Evolutionary conservation across 2,113 vertebrate species (phyloP), one percentile per base, ranked within the genome.

Genomic region (Delphinus delphis): DNA sequence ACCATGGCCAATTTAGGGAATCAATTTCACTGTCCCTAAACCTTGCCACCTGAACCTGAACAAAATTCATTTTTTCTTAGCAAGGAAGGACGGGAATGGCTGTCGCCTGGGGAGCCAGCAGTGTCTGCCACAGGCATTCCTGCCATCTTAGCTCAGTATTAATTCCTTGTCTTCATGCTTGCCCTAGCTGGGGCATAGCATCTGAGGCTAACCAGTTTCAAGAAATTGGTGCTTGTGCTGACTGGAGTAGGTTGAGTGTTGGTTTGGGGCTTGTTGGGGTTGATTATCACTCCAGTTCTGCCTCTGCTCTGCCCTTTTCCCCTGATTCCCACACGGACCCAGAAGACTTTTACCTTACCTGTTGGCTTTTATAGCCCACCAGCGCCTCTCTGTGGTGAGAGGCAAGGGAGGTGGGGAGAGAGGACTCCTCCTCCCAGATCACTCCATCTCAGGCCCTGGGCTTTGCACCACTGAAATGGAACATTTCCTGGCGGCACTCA

Each of bases 341-440:
- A 2, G 21, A 67, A 81, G 12, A 68, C 5, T 23, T 44, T 33
- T 28, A 11, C 70, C 55, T 63, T 12, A 53, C 11, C 9, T 12
- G 44, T 50, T 68, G 74, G 44, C 74, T 84, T 84, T 65, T 86
- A 36, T 83, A 80, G 82, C 97, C 96, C 96, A 70, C 68, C 25
- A 58, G 86, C 6, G 12, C 93, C 96, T 92, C 96, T 9, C 0
- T 95, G 97, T 96, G 97, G 98, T 53, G 28, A 55, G 70, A 3
- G 41, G 77, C 50, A 13, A 44, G 21, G 80, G 4, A 28, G 41
- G 13, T 11, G 3, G 25, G 15, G 36, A 15, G 7, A 23, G 38
- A 76, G 63, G 15, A 25, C n/a, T 20, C 44, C n/a, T 79, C 20
- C 3, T 26, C 60, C 47, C 47, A 28, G 26, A 50, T 93, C 38